Evolutionary conservation across 92 coral and sea anemone species (phyloP).

Genomic region (Hydrozoanthus gracilis): DNA sequence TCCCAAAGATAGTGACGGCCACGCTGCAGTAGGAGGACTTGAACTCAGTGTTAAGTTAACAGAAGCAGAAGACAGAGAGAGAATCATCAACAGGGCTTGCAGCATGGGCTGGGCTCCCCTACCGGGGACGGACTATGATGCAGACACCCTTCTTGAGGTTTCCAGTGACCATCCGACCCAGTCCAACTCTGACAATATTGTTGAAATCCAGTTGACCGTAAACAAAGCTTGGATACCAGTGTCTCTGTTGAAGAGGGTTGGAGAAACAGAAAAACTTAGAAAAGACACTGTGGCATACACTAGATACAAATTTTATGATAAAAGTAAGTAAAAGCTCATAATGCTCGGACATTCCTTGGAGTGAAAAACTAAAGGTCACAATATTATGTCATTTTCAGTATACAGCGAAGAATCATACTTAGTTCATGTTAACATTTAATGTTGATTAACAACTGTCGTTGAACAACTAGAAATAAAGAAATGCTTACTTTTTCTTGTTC

Average conservation of each 20-base stretch:
- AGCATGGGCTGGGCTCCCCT: slow-evolving; percentile 95
- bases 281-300: slow-evolving; percentile 68
- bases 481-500: too few relatives aligned
- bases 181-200: slow-evolving; percentile 47
- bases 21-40: slow-evolving; percentile 85
- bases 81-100: slow-evolving; percentile 78
- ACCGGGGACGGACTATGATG: slow-evolving; percentile 75
- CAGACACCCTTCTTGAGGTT: slow-evolving; percentile 56
- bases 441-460: too few relatives aligned
- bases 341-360: too few relatives aligned
- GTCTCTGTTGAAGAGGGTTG: slow-evolving; percentile 52
- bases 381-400: neutral
- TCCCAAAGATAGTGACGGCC: slow-evolving; percentile 6
- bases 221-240: slow-evolving; percentile 87
- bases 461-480: too few relatives aligned
- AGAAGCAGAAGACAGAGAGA: slow-evolving; percentile 79
- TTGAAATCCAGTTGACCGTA: slow-evolving; percentile 67
- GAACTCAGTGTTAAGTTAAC: slow-evolving; percentile 79
- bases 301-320: slow-evolving; percentile 91
- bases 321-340: slow-evolving; percentile 81
- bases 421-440: too few relatives aligned
- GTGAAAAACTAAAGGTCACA: neutral
- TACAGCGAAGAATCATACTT: neutral
- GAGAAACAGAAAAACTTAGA: slow-evolving; percentile 46
- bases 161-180: slow-evolving; percentile 52